Conservation (phyloP, 2,797 vertebrate genomes). For the Lophotriccus pileatus region DNA sequence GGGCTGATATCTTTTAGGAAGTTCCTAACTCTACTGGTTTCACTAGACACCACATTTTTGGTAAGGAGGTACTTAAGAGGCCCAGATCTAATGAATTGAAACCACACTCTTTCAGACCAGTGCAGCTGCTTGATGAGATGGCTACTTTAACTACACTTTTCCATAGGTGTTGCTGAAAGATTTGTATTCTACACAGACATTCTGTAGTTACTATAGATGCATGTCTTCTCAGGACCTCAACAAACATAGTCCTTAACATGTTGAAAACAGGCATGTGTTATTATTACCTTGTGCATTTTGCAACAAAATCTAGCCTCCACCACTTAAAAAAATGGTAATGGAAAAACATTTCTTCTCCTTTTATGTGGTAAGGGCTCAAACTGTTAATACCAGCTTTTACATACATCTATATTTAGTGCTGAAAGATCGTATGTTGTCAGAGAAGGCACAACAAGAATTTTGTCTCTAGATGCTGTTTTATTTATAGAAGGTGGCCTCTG, state of each 20-base stretch:
- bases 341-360: conserved; percentile 14
- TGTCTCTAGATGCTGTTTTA: conserved; percentile 46
- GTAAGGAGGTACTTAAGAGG: background rate
- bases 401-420: conserved; percentile 48
- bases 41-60: background rate
- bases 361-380: conserved; percentile 39
- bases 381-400: conserved; percentile 19
- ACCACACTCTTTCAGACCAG: background rate
- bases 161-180: background rate
- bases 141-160: background rate
- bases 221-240: background rate
- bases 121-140: background rate
- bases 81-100: background rate
- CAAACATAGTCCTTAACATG: background rate
- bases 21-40: background rate
- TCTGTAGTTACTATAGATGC: background rate
- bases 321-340: background rate
- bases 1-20: background rate
- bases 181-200: background rate
- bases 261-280: background rate
- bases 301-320: conserved; percentile 16
- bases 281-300: conserved; percentile 43
- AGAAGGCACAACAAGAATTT: conserved; percentile 43
- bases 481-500: conserved; percentile 41
- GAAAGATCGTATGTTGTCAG: conserved; percentile 21